A percentile compares a stretch with the other conserved stretches of the same genome.
Evolutionary conservation across 2,113 vertebrate genomes (phyloP).

Genomic region (Phoenicopterus ruber): DNA sequence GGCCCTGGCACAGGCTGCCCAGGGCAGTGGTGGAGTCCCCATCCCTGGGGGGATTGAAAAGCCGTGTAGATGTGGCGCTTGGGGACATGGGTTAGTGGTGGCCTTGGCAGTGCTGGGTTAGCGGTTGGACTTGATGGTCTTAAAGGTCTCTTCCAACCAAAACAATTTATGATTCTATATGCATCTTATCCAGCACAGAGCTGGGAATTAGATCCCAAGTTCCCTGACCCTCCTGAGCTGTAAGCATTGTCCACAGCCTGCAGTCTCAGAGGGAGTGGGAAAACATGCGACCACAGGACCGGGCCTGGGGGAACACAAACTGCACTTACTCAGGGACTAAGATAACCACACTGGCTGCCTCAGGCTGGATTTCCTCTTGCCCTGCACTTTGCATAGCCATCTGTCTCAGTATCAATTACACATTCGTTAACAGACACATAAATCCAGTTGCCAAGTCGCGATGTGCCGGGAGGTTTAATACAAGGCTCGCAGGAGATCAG

Average conservation of each 20-base stretch:
- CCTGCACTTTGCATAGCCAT: neutral
- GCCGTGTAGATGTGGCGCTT: no score
- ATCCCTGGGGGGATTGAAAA: no score
- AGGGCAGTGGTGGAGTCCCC: no score
- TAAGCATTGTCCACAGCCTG: neutral
- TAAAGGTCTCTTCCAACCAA: no score
- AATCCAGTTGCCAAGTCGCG: neutral
- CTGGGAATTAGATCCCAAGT: neutral
- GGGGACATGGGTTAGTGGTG: no score
- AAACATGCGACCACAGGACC: neutral
- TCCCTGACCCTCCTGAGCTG: neutral
- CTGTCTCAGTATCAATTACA: neutral
- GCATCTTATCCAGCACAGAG: neutral
- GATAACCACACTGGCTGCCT: neutral
- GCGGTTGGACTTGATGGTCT: no score
- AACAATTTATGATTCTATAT: no score
- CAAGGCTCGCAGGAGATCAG: neutral
- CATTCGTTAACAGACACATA: neutral
- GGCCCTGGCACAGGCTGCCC: no score
- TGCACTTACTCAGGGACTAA: neutral
- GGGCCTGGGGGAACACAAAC: neutral
- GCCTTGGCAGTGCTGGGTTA: no score
- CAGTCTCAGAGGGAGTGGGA: neutral
- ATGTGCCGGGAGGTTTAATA: neutral
- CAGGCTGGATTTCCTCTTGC: neutral